Conservation (phyloP, 2,888 invertebrate species). For the Drosophila subquinaria region DNA sequence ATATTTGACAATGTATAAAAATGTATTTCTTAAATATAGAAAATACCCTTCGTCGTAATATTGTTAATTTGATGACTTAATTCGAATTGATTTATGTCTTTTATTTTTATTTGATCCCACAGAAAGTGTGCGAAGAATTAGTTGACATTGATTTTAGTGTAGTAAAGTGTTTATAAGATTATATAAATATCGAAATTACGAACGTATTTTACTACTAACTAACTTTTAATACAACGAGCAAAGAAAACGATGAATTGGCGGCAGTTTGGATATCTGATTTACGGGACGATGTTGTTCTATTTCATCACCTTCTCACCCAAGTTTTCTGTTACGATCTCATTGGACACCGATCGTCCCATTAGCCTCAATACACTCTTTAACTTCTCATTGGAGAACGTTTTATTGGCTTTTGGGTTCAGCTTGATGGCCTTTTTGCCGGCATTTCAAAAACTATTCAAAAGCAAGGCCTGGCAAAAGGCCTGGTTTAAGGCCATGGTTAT, state of each 20-base stretch:
- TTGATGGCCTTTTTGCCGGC: neutral
- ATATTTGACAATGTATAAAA: constrained; percentile 6
- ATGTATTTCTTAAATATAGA: neutral
- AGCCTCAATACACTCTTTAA: neutral
- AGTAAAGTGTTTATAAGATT: too few relatives aligned
- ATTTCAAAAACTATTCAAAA: neutral
- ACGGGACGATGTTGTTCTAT: constrained; percentile 2
- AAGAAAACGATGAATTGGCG: neutral
- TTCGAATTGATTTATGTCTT: neutral
- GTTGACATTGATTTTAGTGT: constrained; percentile 1
- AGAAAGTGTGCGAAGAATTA: neutral
- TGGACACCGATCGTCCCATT: neutral
- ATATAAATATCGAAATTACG: neutral
- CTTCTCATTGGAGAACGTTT: neutral
- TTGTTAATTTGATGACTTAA: neutral
- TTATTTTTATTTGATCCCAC: too few relatives aligned
- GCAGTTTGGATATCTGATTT: constrained; percentile 1
- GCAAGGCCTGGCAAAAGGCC: too few relatives aligned
- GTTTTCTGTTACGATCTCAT: neutral
- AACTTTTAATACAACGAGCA: too few relatives aligned
- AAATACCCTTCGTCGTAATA: neutral
- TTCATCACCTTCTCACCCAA: neutral
- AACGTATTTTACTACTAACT: neutral
- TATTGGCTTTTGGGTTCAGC: neutral
- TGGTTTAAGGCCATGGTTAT: neutral